These are phyloP conservation scores for Solen grandis DNA, from an alignment of 1,140 invertebrate species.

Conservation along the genomic window DNA sequence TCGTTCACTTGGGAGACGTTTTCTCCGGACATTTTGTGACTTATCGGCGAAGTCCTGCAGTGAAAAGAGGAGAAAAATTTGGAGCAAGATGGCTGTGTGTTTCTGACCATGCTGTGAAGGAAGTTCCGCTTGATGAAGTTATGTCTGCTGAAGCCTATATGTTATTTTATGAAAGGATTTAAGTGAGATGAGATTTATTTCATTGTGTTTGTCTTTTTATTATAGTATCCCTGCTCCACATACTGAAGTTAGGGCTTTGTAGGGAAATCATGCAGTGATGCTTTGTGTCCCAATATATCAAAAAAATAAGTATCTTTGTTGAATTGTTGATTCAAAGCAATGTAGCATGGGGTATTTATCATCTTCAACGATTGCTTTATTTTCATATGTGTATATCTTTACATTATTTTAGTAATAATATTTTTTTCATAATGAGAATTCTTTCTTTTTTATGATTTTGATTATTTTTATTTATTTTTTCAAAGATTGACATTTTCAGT, in stretches of 20 bases:
- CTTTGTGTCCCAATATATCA: constrained; percentile 1
- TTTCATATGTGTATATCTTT: constrained; percentile 11
- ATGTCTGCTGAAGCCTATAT: constrained; percentile 81
- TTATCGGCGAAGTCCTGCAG: constrained; percentile 86
- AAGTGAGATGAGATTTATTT: constrained; percentile 9
- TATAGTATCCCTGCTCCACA: too few species aligned
- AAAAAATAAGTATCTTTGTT: not conserved
- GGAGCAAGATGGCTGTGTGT: constrained; percentile 80
- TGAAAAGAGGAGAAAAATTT: constrained; percentile 65
- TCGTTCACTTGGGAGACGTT: constrained; percentile 93
- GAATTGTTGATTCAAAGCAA: not conserved
- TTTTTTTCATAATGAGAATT: too few species aligned
- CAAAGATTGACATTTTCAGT: too few species aligned
- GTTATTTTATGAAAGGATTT: constrained; percentile 82
- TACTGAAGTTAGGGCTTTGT: too few species aligned
- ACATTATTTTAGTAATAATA: not conserved
- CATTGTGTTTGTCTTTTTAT: too few species aligned
- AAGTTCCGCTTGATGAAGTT: constrained; percentile 78
- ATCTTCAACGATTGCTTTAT: not conserved
- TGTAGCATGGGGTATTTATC: constrained; percentile 7
- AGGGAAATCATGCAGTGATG: too few species aligned
- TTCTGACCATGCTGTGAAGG: constrained; percentile 81
- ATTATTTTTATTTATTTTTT: too few species aligned
- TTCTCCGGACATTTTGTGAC: constrained; percentile 95
- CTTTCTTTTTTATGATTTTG: too few species aligned